Base-by-base conservation (phyloP, 64 coral and sea anemone species). In the Porites lutea region DNA sequence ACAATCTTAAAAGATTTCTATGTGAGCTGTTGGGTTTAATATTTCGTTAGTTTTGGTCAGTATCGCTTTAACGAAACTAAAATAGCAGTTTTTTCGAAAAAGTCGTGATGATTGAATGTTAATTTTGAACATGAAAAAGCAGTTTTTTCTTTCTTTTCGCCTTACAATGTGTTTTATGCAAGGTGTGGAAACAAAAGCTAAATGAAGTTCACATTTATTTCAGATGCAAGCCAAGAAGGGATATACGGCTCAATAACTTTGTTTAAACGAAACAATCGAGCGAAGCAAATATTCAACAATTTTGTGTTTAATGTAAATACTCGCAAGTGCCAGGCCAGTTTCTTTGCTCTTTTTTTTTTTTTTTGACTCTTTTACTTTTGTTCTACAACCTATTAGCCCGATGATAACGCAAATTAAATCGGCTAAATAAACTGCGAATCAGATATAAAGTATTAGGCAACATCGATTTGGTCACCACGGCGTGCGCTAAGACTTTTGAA, bases 231-330 rank as follows among this genome's bases (percentile, higher is more conserved):
- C 59, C 65, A 82, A 52, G 63, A 21, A 67, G 16, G 16, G 16
- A 67, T 52, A 84, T 68, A 84, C 81, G 67, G n/a, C 64, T 4
- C 22, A 46, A 13, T 47, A 7, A 66, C 22, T 19, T 68, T 68
- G 81, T 84, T 84, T 68, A 48, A 47, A 75, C 48, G 50, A 52
- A 75, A 75, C 68, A 75, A 55, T 5, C 53, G 53, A 75, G 45
- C 73, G 48, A 75, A 48, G 48, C 13, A 18, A 75, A 18, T 15
- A 15, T 75, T 75, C 50, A 49, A 6, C 73, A 15, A 49, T 14
- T 5, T 52, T 22, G 23, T 27, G 68, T 11, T 5, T 43, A 7
- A 11, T 55, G 53, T 5, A 7, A 55, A 11, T 55, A 55, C 5
- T 55, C 53, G 11, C 53, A 11, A 11, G 11, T 11, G 11, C 53